Percentiles rank a stretch among this genome's conserved stretches.
Evolutionary conservation across 1,140 invertebrate genomes (phyloP).

Genomic region (Drosophila chauvacae): DNA sequence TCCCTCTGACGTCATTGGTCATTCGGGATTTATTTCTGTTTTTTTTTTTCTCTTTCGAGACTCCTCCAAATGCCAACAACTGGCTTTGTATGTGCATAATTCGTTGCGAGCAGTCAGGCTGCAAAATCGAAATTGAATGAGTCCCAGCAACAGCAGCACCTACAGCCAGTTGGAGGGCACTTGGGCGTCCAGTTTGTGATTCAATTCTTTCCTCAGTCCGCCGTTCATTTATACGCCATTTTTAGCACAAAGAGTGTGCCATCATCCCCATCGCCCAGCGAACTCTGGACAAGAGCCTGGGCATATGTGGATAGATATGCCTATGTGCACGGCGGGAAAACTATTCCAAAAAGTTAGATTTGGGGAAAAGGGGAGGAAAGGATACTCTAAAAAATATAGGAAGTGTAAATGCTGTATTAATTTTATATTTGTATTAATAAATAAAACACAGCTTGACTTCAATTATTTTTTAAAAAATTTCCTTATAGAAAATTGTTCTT

Average conservation of each 20-base stretch:
- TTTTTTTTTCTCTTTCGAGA: slow-evolving; percentile 1
- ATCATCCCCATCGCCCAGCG: slow-evolving; percentile 10
- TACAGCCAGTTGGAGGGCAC: slow-evolving; percentile 47
- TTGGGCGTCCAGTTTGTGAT: slow-evolving; percentile 60
- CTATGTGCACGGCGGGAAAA: slow-evolving; percentile 19
- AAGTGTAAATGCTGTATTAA: too few species aligned
- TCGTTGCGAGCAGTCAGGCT: slow-evolving; percentile 45
- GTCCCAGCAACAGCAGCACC: neutral
- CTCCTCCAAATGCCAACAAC: slow-evolving; percentile 16
- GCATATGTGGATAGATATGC: slow-evolving; percentile 48
- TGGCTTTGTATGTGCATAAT: slow-evolving; percentile 48
- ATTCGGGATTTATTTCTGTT: neutral
- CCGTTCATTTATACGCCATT: slow-evolving; percentile 64
- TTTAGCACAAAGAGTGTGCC: slow-evolving; percentile 55
- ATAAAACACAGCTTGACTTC: neutral
- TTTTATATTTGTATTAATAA: neutral
- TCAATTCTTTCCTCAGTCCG: slow-evolving; percentile 53
- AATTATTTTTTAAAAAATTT: too few species aligned
- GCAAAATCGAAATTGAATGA: slow-evolving; percentile 59
- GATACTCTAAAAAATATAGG: neutral
- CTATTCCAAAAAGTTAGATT: too few species aligned
- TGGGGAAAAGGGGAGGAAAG: neutral
- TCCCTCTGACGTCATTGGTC: slow-evolving; percentile 58
- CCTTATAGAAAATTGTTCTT: too few species aligned
- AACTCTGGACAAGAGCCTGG: slow-evolving; percentile 38